phyloP scores from a whole-genome alignment of 2,888 invertebrate genomes.

The Trichopoda pennipes region DNA sequence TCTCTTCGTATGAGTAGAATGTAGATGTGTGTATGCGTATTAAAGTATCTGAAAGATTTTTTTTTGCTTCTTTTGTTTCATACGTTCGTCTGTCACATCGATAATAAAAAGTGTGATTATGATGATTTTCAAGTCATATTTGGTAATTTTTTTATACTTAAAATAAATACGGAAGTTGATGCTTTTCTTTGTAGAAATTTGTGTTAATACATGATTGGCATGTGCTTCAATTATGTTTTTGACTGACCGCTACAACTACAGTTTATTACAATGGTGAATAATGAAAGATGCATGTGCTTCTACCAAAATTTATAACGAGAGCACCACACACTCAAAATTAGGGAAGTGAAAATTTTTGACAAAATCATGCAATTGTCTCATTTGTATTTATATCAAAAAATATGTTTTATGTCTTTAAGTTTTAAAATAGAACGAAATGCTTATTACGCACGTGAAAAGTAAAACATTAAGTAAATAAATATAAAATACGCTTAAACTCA shows the following conservation, averaged over 20 bases:
- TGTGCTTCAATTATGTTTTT: constrained; percentile 52
- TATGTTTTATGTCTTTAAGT: neutral
- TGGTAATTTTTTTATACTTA: constrained; percentile 44
- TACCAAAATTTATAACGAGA: neutral
- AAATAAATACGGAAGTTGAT: constrained; percentile 61
- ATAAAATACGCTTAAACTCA: too few relatives aligned
- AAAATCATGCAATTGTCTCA: constrained; percentile 58
- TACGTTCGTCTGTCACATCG: constrained; percentile 6
- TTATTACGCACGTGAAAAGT: too few relatives aligned
- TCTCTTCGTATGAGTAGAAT: neutral
- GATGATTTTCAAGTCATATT: constrained; percentile 57
- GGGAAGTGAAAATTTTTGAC: constrained; percentile 42
- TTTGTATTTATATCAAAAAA: constrained; percentile 27
- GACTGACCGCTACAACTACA: constrained; percentile 7
- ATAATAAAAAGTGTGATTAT: constrained; percentile 54
- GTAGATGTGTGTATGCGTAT: constrained; percentile 37
- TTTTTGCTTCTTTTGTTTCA: constrained; percentile 6
- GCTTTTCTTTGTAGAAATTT: constrained; percentile 38
- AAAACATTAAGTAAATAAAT: too few relatives aligned
- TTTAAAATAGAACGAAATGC: too few relatives aligned
- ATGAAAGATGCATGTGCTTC: constrained; percentile 31
- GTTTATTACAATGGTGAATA: constrained; percentile 25
- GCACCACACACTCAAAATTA: neutral
- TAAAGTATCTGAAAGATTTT: constrained; percentile 46
- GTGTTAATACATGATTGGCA: constrained; percentile 63